Evolutionary conservation across 2,888 invertebrate genomes (phyloP).

Genomic region (Metallyticus violacea): DNA sequence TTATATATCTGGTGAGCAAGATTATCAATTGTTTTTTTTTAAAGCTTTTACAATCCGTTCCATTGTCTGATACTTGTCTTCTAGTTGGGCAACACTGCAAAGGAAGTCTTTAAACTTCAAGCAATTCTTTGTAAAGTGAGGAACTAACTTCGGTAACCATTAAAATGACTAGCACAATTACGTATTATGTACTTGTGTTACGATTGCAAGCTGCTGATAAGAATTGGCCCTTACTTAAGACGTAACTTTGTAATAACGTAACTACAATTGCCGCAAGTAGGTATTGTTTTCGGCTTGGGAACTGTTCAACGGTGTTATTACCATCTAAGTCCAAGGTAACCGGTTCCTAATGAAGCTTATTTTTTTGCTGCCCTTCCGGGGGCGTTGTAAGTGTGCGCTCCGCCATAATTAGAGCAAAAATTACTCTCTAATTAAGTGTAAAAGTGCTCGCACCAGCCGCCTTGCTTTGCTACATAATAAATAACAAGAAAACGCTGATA

Average conservation of each 20-base stretch:
- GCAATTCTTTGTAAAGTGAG: background rate
- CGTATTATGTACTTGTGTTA: background rate
- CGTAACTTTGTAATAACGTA: background rate
- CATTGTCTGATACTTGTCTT: no score
- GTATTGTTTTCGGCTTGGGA: background rate
- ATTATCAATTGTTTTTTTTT: no score
- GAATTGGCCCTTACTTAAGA: background rate
- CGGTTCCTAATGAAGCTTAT: background rate
- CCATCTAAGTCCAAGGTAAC: background rate
- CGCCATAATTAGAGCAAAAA: background rate
- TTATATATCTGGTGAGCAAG: no score
- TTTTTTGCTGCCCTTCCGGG: background rate
- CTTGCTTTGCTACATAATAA: background rate
- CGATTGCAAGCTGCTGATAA: background rate
- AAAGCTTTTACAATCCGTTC: no score
- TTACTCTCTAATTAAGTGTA: background rate
- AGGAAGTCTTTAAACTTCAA: background rate
- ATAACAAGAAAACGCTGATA: background rate
- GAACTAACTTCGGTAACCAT: background rate
- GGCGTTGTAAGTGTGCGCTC: background rate
- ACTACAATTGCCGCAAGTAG: background rate
- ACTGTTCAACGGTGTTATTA: background rate
- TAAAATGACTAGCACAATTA: background rate
- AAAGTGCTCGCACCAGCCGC: background rate
- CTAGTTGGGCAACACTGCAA: no score